Conservation (phyloP, 2,797 vertebrate species). For the Tinamus major region DNA sequence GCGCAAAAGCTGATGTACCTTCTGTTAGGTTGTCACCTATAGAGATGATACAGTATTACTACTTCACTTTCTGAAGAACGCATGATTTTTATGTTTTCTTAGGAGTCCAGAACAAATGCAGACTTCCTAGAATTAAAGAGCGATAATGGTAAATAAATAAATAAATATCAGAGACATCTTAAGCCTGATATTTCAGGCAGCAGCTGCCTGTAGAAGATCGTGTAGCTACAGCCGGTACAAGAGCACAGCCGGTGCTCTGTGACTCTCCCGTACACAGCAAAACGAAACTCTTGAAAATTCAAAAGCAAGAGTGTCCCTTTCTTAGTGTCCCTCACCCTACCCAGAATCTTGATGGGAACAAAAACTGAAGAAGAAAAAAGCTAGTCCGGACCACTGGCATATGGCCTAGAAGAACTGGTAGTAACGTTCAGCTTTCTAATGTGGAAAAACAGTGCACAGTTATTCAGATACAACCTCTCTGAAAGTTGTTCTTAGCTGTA, state of each 20-base stretch:
- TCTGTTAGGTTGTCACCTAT: not conserved
- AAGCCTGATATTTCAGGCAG: not conserved
- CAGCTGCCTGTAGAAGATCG: not conserved
- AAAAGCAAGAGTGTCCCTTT: fast-evolving
- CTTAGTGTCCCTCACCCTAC: not conserved
- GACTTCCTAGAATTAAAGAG: not conserved
- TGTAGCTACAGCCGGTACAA: fast-evolving
- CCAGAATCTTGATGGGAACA: not conserved
- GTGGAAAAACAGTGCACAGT: not conserved
- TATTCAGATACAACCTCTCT: fast-evolving
- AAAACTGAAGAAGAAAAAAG: not conserved
- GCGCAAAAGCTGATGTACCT: not conserved
- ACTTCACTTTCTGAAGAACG: not conserved
- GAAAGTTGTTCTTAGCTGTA: not conserved
- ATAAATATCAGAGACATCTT: not conserved
- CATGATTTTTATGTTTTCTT: fast-evolving
- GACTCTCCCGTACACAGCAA: fast-evolving
- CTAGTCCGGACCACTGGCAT: not conserved
- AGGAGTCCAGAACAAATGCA: not conserved
- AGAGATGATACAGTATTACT: not conserved
- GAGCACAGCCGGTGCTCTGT: not conserved
- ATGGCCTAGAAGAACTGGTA: not conserved
- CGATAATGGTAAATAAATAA: not conserved
- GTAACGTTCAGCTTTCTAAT: not conserved
- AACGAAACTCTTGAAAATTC: not conserved